Evolutionary conservation across 92 coral and sea anemone species (phyloP).

Genomic region (Palythoa heliodiscus): DNA sequence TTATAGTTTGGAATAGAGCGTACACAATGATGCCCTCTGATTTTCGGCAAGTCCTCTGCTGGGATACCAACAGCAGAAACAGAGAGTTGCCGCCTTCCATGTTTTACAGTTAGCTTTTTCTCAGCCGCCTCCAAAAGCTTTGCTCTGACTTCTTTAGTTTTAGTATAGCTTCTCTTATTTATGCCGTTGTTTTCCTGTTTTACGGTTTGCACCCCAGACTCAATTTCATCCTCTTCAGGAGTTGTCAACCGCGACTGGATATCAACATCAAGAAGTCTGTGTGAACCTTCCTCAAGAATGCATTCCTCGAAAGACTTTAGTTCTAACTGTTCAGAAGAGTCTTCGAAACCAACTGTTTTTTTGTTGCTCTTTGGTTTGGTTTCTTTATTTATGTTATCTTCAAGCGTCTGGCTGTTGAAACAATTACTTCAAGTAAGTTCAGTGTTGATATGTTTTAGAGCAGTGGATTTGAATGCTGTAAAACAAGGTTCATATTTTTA

Average conservation of each 20-base stretch:
- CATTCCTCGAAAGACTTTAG: slow-evolving; percentile 36
- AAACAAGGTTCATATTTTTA: not conserved
- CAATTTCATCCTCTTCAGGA: slow-evolving; percentile 63
- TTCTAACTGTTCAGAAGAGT: not conserved
- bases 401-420: slow-evolving; percentile 1
- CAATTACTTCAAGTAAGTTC: not conserved
- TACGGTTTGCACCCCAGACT: slow-evolving; percentile 19
- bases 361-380: slow-evolving; percentile 17
- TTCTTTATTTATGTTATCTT: slow-evolving; percentile 1
- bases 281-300: slow-evolving; percentile 53
- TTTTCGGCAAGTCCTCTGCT: slow-evolving; percentile 51
- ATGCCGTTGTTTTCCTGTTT: slow-evolving; percentile 12
- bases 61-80: slow-evolving; percentile 77
- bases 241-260: slow-evolving; percentile 80
- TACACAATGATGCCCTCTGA: slow-evolving; percentile 70
- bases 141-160: slow-evolving; percentile 9
- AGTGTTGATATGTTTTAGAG: not conserved
- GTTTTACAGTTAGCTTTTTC: slow-evolving; percentile 45
- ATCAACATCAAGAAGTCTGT: slow-evolving; percentile 72
- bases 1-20: slow-evolving; percentile 84
- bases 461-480: not conserved
- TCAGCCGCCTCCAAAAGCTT: slow-evolving; percentile 40
- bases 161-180: not conserved
- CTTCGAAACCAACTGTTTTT: slow-evolving; percentile 11
- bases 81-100: slow-evolving; percentile 53